Evolutionary conservation across 1,140 invertebrate genomes (phyloP).

Genomic region (Diabrotica undecimpunctata): DNA sequence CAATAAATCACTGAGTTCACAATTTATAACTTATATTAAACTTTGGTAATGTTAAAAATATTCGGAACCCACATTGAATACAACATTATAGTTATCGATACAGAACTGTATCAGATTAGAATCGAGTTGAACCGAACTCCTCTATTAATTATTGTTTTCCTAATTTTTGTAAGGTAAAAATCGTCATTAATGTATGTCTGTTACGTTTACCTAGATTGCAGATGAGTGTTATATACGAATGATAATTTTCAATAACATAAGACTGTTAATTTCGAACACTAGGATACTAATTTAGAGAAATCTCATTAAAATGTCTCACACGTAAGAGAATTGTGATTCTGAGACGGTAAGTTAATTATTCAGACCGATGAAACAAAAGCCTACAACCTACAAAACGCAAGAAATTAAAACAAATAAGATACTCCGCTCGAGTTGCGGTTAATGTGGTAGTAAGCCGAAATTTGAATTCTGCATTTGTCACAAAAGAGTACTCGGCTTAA

Average conservation of each 20-base stretch:
- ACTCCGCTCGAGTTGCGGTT: slow-evolving; percentile 3
- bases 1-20: no score
- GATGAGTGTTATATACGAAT: background rate
- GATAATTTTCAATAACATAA: slow-evolving; percentile 35
- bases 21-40: no score
- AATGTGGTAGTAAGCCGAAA: background rate
- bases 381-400: slow-evolving; percentile 26
- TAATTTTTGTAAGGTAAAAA: no score
- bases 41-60: no score
- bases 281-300: slow-evolving; percentile 35
- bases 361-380: slow-evolving; percentile 40
- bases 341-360: slow-evolving; percentile 47
- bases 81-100: no score
- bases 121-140: no score
- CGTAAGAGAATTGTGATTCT: slow-evolving; percentile 46
- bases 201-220: background rate
- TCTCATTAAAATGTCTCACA: slow-evolving; percentile 43
- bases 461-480: background rate
- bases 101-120: no score
- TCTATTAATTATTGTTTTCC: no score
- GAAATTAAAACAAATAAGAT: slow-evolving; percentile 29
- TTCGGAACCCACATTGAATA: no score
- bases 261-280: slow-evolving; percentile 42
- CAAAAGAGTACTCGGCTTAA: background rate
- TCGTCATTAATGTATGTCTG: no score